phyloP scores from a whole-genome alignment of 2,113 vertebrate genomes.

The Rallus limicola region DNA sequence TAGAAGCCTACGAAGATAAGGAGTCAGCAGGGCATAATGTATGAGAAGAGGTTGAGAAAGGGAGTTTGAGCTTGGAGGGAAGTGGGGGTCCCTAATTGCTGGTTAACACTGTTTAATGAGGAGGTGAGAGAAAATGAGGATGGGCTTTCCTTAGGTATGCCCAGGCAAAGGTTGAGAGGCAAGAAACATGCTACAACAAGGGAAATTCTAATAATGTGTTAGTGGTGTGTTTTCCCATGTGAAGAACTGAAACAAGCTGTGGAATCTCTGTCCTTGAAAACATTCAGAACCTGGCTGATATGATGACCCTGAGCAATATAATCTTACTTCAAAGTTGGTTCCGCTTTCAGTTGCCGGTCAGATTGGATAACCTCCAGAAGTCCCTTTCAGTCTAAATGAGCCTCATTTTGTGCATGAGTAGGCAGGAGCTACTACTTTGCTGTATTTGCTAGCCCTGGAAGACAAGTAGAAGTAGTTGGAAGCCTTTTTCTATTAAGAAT shows the following conservation, averaged over 20 bases:
- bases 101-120: not conserved
- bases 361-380: conserved; percentile 33
- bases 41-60: not conserved
- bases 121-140: not conserved
- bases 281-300: not conserved
- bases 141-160: not conserved
- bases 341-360: not conserved
- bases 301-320: conserved; percentile 22
- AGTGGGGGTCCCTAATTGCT: not conserved
- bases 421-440: not conserved
- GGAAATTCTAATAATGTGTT: not conserved
- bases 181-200: not conserved
- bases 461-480: not conserved
- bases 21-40: not conserved
- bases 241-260: not conserved
- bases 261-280: not conserved
- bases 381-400: conserved; percentile 11
- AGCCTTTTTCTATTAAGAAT: not conserved
- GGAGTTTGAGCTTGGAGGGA: not conserved
- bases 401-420: not conserved
- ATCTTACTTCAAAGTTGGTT: conserved; percentile 32
- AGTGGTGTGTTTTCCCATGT: not conserved
- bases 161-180: not conserved
- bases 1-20: not conserved
- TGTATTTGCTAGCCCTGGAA: not conserved